phyloP scores from a whole-genome alignment of 2,113 vertebrate genomes.

The Pseudopodoces humilis region DNA sequence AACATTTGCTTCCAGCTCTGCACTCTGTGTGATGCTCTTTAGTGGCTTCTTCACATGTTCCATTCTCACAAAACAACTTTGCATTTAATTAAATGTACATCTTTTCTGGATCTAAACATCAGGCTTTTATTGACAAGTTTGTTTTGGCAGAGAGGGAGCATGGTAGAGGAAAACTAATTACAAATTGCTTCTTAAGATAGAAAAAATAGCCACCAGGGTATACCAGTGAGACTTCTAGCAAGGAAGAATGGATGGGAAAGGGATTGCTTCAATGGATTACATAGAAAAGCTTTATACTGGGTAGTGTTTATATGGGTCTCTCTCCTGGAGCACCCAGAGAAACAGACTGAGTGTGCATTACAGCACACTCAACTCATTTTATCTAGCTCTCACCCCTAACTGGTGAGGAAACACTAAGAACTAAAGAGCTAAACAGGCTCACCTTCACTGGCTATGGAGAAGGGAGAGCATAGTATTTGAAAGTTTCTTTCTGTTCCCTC shows the following conservation, averaged over 20 bases:
- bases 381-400: neutral
- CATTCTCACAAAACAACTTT: slow-evolving; percentile 46
- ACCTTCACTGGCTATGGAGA: neutral
- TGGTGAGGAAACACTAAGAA: neutral
- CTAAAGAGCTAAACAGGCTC: neutral
- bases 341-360: neutral
- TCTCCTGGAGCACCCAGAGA: neutral
- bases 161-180: slow-evolving; percentile 17
- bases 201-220: neutral
- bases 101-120: slow-evolving; percentile 50
- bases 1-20: slow-evolving; percentile 39
- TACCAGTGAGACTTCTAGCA: neutral
- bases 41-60: slow-evolving; percentile 29
- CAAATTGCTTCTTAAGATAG: neutral
- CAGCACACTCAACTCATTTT: neutral
- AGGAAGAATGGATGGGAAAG: neutral
- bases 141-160: slow-evolving; percentile 28
- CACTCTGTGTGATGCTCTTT: slow-evolving; percentile 27
- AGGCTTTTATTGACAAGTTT: slow-evolving; percentile 49
- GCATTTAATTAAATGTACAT: slow-evolving; percentile 47
- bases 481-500: neutral
- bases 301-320: neutral
- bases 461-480: neutral
- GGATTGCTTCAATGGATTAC: neutral
- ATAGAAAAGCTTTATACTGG: neutral